phyloP scores from a whole-genome alignment of 2,888 invertebrate genomes.

The Xylophagus ater region DNA sequence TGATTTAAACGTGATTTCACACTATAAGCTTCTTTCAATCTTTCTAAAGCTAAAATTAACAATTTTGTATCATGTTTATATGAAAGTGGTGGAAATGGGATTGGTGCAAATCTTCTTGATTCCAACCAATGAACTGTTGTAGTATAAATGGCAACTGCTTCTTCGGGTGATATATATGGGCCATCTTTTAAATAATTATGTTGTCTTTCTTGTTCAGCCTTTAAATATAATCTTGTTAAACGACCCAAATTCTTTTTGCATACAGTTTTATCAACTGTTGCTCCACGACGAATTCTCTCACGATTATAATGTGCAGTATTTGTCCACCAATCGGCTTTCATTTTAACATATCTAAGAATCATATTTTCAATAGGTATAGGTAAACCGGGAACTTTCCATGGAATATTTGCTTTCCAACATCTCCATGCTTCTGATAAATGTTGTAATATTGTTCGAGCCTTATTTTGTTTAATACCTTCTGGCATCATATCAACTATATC shows the following conservation, averaged over 20 bases:
- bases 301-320: constrained; percentile 99
- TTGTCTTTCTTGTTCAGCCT: constrained; percentile 97
- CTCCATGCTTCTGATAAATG: constrained; percentile 99
- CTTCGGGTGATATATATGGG: constrained; percentile 98
- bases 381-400: constrained; percentile 99
- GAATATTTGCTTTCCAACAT: constrained; percentile 99
- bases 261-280: constrained; percentile 99
- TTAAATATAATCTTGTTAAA: constrained; percentile 91
- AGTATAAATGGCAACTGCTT: constrained; percentile 99
- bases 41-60: constrained; percentile 89
- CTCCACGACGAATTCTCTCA: constrained; percentile 96
- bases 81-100: constrained; percentile 97
- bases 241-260: constrained; percentile 99
- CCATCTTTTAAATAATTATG: constrained; percentile 99
- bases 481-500: constrained; percentile 99
- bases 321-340: constrained; percentile 99
- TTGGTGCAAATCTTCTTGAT: constrained; percentile 94
- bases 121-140: constrained; percentile 99
- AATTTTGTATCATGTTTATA: constrained; percentile 99
- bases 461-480: constrained; percentile 99
- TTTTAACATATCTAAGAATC: constrained; percentile 98
- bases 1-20: constrained; percentile 97
- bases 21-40: constrained; percentile 95
- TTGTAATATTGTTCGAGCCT: constrained; percentile 96
- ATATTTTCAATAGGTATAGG: constrained; percentile 99